A percentile compares a stretch with the other conserved stretches of the same genome.
Conservation (phyloP, 2,113 vertebrate species). For the Morone saxatilis region DNA sequence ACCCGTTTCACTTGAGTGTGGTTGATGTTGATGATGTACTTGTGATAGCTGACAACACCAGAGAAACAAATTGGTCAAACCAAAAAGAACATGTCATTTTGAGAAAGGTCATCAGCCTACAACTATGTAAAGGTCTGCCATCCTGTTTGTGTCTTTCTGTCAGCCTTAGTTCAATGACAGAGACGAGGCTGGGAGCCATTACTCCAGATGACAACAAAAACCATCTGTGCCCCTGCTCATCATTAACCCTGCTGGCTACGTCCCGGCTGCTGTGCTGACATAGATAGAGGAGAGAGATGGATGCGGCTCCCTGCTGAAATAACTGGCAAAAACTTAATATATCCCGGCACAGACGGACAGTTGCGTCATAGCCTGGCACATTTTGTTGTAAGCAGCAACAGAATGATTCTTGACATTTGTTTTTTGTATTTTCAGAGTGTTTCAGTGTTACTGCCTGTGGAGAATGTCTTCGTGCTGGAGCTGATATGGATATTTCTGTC, state of each 20-base stretch:
- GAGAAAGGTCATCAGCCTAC: conserved; percentile 47
- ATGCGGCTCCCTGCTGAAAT: conserved; percentile 51
- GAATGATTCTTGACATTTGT: conserved; percentile 52
- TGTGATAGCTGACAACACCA: neutral
- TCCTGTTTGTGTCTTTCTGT: conserved; percentile 24
- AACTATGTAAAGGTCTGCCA: conserved; percentile 34
- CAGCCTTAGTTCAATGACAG: conserved; percentile 55
- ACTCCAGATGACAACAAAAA: conserved; percentile 72
- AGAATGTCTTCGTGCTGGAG: conserved; percentile 35
- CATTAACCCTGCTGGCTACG: conserved; percentile 71
- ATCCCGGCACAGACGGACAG: conserved; percentile 24
- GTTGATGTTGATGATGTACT: neutral
- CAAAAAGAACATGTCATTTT: conserved; percentile 17
- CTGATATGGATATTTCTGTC: conserved; percentile 49
- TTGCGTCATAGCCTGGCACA: conserved; percentile 47
- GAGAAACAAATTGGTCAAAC: conserved; percentile 15
- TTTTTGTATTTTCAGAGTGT: conserved; percentile 4
- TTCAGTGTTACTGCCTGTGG: conserved; percentile 21
- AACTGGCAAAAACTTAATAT: conserved; percentile 50
- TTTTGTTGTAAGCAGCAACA: conserved; percentile 46
- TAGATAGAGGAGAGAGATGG: conserved; percentile 47
- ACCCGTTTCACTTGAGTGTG: neutral
- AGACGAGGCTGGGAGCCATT: conserved; percentile 61
- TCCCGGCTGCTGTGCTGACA: conserved; percentile 57
- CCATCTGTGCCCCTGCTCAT: conserved; percentile 71